phyloP scores from a whole-genome alignment of 1,140 invertebrate genomes.

The Amyelois transitella region DNA sequence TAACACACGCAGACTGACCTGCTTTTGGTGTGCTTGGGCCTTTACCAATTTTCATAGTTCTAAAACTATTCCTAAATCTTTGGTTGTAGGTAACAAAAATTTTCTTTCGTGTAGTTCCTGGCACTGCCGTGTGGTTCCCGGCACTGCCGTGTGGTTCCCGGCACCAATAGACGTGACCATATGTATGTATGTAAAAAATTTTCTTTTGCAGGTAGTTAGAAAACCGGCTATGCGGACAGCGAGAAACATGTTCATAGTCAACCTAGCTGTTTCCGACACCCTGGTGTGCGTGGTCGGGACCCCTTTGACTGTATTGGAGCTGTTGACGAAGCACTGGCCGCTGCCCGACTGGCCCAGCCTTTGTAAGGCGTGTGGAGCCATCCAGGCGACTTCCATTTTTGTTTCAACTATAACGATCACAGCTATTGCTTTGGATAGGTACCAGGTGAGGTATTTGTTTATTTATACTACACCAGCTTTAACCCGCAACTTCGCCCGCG shows the following conservation, averaged over 20 bases:
- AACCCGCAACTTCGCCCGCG: no score
- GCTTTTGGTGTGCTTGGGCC: no score
- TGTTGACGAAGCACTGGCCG: constrained; percentile 85
- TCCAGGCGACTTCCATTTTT: constrained; percentile 91
- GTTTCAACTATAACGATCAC: constrained; percentile 93
- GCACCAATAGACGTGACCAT: no score
- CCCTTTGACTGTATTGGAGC: constrained; percentile 88
- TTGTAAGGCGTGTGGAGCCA: constrained; percentile 87
- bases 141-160: no score
- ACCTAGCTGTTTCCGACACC: constrained; percentile 89
- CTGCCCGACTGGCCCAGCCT: constrained; percentile 78
- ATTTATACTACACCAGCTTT: no score
- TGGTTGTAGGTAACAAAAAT: no score
- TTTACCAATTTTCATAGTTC: no score
- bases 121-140: no score
- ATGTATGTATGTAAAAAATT: not conserved
- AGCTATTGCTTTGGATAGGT: constrained; percentile 89
- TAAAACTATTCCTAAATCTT: no score
- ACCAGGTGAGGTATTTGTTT: constrained; percentile 75
- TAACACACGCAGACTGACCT: no score
- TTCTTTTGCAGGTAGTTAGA: constrained; percentile 75
- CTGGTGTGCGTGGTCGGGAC: constrained; percentile 89
- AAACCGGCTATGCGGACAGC: constrained; percentile 90
- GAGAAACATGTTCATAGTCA: constrained; percentile 92
- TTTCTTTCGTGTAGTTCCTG: no score